phyloP scores from a whole-genome alignment of 2,113 vertebrate species.

The Actenoides hombroni region DNA sequence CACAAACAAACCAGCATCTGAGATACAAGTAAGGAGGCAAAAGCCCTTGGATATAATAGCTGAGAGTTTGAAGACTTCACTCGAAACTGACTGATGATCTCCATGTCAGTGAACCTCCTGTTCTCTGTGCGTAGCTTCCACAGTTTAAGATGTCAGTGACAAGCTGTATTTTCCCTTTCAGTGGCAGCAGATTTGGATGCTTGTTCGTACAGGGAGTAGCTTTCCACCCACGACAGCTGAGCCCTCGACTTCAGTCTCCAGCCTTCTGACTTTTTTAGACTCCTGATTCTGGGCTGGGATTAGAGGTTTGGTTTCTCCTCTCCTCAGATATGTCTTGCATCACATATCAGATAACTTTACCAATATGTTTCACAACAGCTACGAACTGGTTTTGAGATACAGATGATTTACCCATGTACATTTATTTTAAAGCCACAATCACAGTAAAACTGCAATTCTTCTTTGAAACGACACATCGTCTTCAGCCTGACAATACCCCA shows the following conservation, averaged over 20 bases:
- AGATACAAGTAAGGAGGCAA: background rate
- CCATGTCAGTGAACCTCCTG: background rate
- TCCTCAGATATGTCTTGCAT: background rate
- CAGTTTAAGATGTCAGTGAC: background rate
- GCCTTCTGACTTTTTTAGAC: background rate
- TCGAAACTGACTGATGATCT: background rate
- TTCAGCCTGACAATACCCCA: background rate
- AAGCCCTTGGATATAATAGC: background rate
- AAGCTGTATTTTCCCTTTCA: background rate
- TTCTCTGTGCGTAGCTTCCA: background rate
- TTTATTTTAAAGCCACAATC: background rate
- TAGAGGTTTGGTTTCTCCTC: background rate
- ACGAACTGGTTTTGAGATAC: background rate
- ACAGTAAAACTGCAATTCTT: background rate
- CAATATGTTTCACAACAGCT: background rate
- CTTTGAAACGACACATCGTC: background rate
- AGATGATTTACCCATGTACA: background rate
- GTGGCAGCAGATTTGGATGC: background rate
- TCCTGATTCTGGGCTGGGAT: background rate
- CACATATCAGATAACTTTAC: background rate
- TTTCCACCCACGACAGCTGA: background rate
- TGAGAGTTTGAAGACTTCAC: background rate
- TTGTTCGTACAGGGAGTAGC: background rate
- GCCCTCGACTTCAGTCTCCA: background rate
- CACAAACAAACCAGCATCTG: background rate